Conservation (phyloP, 2,888 invertebrate genomes). For the Drosophila parthenogenetica region DNA sequence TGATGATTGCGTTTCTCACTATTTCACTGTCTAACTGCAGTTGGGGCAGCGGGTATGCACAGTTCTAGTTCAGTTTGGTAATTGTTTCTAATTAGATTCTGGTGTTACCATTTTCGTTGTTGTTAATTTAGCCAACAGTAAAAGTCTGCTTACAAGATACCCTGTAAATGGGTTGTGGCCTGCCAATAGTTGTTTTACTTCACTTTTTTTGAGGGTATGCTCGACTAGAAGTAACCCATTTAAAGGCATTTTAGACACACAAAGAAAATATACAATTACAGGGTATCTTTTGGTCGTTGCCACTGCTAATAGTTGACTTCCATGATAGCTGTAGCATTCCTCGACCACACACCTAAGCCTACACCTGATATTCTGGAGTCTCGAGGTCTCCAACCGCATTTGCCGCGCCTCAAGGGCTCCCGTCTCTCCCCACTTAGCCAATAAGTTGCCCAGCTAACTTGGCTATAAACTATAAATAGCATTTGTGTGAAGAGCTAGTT, state of each 20-base stretch:
- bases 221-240: no score
- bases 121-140: no score
- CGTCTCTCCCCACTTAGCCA: not conserved
- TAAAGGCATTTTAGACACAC: no score
- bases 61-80: not conserved
- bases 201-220: no score
- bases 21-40: slow-evolving; percentile 13
- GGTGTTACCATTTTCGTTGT: not conserved
- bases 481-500: slow-evolving; percentile 23
- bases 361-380: slow-evolving; percentile 44
- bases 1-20: slow-evolving; percentile 53
- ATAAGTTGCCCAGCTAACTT: slow-evolving; percentile 25
- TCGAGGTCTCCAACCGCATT: slow-evolving; percentile 2
- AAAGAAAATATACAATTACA: not conserved
- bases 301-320: not conserved
- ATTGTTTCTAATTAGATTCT: not conserved
- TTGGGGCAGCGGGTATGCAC: slow-evolving; percentile 15
- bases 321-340: slow-evolving; percentile 11
- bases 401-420: slow-evolving; percentile 27
- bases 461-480: slow-evolving; percentile 54
- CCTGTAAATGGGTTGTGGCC: not conserved
- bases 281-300: slow-evolving; percentile 11
- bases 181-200: no score
- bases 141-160: not conserved
- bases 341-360: slow-evolving; percentile 41